Evolutionary conservation across 2,797 vertebrate genomes (phyloP).

Genomic region (Pangasius djambal): DNA sequence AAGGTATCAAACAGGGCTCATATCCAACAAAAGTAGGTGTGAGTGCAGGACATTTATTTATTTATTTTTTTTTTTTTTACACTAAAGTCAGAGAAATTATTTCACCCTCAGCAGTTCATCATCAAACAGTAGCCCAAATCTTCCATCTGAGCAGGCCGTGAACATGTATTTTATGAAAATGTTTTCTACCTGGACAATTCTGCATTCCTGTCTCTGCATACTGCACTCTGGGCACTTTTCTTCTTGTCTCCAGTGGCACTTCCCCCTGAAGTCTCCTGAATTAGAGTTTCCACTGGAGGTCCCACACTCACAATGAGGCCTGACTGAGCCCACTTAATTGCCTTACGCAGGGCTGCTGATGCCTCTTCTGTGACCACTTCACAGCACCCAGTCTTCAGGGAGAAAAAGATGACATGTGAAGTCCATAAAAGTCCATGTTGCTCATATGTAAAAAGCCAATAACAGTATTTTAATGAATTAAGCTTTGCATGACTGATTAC

Average conservation of each 20-base stretch:
- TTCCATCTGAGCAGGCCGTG: background rate
- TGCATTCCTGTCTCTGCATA: conserved; percentile 93
- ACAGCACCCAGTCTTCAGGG: conserved; percentile 87
- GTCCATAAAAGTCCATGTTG: background rate
- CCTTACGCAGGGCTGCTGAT: conserved; percentile 90
- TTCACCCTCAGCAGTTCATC: background rate
- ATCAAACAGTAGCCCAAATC: background rate
- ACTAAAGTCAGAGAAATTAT: background rate
- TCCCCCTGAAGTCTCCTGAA: conserved; percentile 84
- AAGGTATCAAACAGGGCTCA: background rate
- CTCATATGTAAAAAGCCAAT: background rate
- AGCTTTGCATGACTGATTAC: background rate
- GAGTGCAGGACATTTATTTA: no score
- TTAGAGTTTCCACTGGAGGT: conserved; percentile 86
- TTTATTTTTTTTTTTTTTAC: conserved; percentile 1
- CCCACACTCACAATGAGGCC: conserved; percentile 96
- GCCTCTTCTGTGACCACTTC: conserved; percentile 97
- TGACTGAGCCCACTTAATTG: conserved; percentile 98
- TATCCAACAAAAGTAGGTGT: background rate
- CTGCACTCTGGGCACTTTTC: conserved; percentile 93
- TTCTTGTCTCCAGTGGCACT: conserved; percentile 93
- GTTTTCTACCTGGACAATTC: conserved; percentile 87
- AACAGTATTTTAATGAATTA: background rate
- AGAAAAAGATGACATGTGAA: conserved; percentile 10
- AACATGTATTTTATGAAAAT: background rate